These are phyloP conservation scores for Drosophila borborema DNA, from an alignment of 2,888 invertebrate species.

Conservation along the genomic window DNA sequence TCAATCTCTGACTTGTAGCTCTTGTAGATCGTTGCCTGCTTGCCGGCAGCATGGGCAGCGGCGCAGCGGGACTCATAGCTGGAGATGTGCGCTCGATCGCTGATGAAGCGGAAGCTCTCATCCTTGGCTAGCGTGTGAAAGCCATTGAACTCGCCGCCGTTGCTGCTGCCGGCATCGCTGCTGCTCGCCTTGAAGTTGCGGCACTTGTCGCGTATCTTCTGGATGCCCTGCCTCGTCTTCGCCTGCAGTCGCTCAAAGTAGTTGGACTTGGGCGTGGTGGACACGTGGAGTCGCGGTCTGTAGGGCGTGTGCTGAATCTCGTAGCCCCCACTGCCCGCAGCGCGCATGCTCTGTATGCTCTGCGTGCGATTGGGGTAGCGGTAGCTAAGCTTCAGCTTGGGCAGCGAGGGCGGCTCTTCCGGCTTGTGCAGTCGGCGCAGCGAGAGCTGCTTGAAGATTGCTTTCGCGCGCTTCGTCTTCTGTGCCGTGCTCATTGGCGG, in stretches of 20 bases:
- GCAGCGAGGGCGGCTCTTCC: constrained; percentile 56
- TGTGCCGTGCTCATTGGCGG: constrained; percentile 3
- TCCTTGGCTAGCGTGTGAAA: constrained; percentile 82
- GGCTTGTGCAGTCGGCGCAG: constrained; percentile 68
- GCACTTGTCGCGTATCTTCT: constrained; percentile 84
- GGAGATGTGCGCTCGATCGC: constrained; percentile 81
- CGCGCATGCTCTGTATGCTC: constrained; percentile 74
- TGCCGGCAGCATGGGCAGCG: constrained; percentile 63
- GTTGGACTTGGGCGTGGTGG: constrained; percentile 62
- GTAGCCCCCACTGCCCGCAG: constrained; percentile 61
- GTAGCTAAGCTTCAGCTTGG: constrained; percentile 83
- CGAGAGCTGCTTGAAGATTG: constrained; percentile 81
- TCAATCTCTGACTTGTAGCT: constrained; percentile 85
- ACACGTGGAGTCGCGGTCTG: constrained; percentile 43
- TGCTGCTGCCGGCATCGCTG: constrained; percentile 32
- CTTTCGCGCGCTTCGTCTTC: constrained; percentile 49
- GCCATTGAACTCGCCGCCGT: constrained; percentile 64
- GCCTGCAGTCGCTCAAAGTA: constrained; percentile 84
- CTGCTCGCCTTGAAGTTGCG: constrained; percentile 76
- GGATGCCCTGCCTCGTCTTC: constrained; percentile 83
- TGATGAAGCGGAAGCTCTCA: constrained; percentile 83
- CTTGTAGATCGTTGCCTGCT: constrained; percentile 83
- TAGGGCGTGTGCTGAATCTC: constrained; percentile 66
- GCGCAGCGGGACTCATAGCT: constrained; percentile 82
- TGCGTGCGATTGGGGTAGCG: constrained; percentile 84